Evolutionary conservation across 1,140 invertebrate species (phyloP).

Genomic region (Drosophila micromelanica): DNA sequence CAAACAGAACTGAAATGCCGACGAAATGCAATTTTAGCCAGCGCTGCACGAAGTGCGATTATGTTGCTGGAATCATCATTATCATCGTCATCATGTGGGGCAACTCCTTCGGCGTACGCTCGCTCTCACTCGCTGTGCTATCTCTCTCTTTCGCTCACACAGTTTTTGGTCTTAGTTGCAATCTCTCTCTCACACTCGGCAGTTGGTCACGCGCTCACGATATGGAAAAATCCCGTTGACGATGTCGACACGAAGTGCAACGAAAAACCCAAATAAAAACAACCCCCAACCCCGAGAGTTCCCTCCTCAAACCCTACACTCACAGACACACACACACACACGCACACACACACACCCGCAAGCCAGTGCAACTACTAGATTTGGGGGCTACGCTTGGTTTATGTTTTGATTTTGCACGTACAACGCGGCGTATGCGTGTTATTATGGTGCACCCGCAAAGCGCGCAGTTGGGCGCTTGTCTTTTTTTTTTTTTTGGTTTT

Average conservation of each 20-base stretch:
- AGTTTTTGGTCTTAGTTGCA: not conserved
- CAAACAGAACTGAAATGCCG: conserved; percentile 69
- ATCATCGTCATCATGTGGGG: conserved; percentile 44
- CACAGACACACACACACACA: not conserved
- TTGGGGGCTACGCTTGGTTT: conserved; percentile 56
- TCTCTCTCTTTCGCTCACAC: conserved; percentile 3
- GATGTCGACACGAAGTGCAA: conserved; percentile 43
- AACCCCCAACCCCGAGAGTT: conserved; percentile 32
- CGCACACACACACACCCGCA: not conserved
- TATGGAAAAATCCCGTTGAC: conserved; percentile 46
- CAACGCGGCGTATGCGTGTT: conserved; percentile 70
- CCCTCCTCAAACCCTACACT: too few relatives aligned
- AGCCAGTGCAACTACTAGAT: conserved; percentile 39
- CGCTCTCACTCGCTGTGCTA: not conserved
- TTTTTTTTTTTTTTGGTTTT: conserved; percentile 15
- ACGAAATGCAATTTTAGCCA: conserved; percentile 59
- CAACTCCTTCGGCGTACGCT: conserved; percentile 68
- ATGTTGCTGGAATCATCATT: conserved; percentile 45
- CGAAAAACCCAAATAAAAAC: conserved; percentile 39
- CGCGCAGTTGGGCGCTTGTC: not conserved
- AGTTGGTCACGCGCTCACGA: conserved; percentile 66
- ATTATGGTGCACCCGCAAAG: conserved; percentile 18
- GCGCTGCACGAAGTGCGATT: conserved; percentile 63
- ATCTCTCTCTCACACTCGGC: conserved; percentile 24
- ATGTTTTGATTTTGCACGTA: conserved; percentile 76